These are phyloP conservation scores for Apotomis capreana DNA, from an alignment of 2,888 invertebrate species.

Conservation along the genomic window DNA sequence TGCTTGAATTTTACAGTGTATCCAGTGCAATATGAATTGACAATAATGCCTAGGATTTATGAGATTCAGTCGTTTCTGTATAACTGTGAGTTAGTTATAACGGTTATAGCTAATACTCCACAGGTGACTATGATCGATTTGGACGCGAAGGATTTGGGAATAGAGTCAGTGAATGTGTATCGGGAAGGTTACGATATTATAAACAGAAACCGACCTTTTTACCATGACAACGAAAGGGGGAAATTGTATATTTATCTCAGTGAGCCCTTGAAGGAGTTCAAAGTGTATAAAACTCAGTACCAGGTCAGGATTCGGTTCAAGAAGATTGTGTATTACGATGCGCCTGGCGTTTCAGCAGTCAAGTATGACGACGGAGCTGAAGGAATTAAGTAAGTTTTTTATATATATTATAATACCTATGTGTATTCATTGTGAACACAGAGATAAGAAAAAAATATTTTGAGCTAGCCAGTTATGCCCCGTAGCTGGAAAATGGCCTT, in stretches of 20 bases:
- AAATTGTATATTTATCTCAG: conserved; percentile 67
- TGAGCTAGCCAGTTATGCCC: no score
- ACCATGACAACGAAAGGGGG: conserved; percentile 58
- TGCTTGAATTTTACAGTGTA: conserved; percentile 78
- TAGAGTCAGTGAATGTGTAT: conserved; percentile 63
- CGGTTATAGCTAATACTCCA: conserved; percentile 70
- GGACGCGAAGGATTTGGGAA: conserved; percentile 66
- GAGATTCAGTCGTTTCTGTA: conserved; percentile 60
- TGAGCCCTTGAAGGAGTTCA: conserved; percentile 63
- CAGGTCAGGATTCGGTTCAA: conserved; percentile 64
- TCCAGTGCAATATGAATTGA: conserved; percentile 74
- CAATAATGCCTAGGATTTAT: conserved; percentile 64
- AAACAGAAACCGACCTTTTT: conserved; percentile 63
- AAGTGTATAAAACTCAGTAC: conserved; percentile 59
- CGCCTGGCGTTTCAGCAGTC: conserved; percentile 65
- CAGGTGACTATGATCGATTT: conserved; percentile 67
- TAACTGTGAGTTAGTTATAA: conserved; percentile 69
- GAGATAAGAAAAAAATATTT: no score
- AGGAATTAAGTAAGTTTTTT: conserved; percentile 62
- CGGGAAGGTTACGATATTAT: conserved; percentile 63
- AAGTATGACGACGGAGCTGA: conserved; percentile 63
- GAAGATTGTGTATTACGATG: conserved; percentile 58
- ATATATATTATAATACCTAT: neutral
- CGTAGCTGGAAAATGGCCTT: no score
- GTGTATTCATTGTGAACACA: no score